These are phyloP conservation scores for Drosophila murphyi DNA, from an alignment of 1,140 invertebrate genomes.

Conservation along the genomic window DNA sequence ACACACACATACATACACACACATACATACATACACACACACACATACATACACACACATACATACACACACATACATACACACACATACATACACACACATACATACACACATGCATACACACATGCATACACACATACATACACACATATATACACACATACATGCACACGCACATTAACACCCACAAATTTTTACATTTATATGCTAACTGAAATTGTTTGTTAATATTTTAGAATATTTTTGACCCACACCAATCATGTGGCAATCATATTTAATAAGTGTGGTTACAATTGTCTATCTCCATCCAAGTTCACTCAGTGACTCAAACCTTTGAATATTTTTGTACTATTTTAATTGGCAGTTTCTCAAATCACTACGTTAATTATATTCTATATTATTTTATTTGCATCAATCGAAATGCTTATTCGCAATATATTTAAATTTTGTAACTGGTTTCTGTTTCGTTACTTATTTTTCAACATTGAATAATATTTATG, in stretches of 20 bases:
- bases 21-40: too few relatives aligned
- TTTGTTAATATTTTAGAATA: too few relatives aligned
- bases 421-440: background rate
- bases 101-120: background rate
- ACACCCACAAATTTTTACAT: background rate
- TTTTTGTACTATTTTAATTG: background rate
- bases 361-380: background rate
- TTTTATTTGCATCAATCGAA: background rate
- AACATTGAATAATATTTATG: background rate
- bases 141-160: background rate
- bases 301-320: background rate
- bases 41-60: too few relatives aligned
- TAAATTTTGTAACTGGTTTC: conserved; percentile 5
- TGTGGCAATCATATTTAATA: too few relatives aligned
- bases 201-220: too few relatives aligned
- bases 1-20: background rate
- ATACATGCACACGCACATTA: background rate
- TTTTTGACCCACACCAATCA: too few relatives aligned
- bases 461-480: background rate
- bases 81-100: too few relatives aligned
- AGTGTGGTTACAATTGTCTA: too few relatives aligned
- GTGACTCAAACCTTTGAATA: background rate
- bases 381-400: conserved; percentile 8
- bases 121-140: too few relatives aligned
- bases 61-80: too few relatives aligned